A percentile compares a stretch with the other conserved stretches of the same genome.
Evolutionary conservation across 2,888 invertebrate genomes (phyloP).

Genomic region (Nebria brevicollis): DNA sequence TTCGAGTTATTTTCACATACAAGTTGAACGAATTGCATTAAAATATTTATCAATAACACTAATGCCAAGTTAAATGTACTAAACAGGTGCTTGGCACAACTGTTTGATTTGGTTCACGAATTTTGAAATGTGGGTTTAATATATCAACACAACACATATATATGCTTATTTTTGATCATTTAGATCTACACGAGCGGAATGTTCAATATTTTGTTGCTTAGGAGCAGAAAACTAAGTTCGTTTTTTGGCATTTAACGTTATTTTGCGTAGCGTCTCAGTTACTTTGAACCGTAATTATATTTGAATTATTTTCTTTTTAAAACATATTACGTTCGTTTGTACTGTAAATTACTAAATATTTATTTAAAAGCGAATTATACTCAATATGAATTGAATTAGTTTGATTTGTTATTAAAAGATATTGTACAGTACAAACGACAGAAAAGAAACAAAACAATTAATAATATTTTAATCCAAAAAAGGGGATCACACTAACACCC

Average conservation of each 20-base stretch:
- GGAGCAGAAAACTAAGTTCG: background rate
- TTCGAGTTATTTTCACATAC: background rate
- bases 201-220: background rate
- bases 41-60: background rate
- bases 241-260: background rate
- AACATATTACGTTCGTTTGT: background rate
- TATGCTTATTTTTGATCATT: background rate
- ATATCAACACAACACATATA: background rate
- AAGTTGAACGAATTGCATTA: background rate
- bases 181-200: background rate
- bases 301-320: background rate
- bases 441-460: background rate
- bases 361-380: background rate
- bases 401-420: background rate
- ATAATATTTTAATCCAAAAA: slow-evolving; percentile 1
- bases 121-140: background rate
- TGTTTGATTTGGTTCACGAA: background rate
- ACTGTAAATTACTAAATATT: background rate
- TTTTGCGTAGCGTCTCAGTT: background rate
- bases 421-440: background rate
- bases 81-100: background rate
- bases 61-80: background rate
- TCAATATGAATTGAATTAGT: background rate
- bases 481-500: background rate
- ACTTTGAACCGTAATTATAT: background rate